A percentile compares a stretch with the other conserved stretches of the same genome.
Conservation (phyloP, 1,140 invertebrate species). For the Babylonia areolata region DNA sequence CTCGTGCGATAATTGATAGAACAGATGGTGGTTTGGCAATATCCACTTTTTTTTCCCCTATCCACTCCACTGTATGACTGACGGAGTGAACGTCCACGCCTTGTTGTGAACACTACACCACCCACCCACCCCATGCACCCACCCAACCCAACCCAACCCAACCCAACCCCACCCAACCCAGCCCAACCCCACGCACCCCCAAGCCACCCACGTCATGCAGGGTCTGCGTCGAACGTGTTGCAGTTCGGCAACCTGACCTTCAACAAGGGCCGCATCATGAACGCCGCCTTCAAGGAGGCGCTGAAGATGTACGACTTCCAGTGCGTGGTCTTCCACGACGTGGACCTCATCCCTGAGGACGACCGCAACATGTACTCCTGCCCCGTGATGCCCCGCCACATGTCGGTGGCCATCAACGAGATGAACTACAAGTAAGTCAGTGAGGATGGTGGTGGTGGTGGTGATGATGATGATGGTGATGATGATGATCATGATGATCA, state of each 20-base stretch:
- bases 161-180: not conserved
- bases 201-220: too few species aligned
- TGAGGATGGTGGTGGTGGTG: not conserved
- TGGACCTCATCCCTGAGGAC: conserved; percentile 94
- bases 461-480: not conserved
- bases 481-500: not conserved
- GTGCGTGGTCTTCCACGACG: conserved; percentile 96
- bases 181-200: not conserved
- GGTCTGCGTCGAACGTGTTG: conserved; percentile 77
- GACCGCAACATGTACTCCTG: conserved; percentile 92
- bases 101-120: not conserved
- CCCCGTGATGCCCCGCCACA: conserved; percentile 91
- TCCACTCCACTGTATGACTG: too few species aligned
- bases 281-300: conserved; percentile 91
- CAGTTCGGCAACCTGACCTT: conserved; percentile 81
- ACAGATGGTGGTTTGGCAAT: too few species aligned
- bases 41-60: too few species aligned
- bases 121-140: not conserved
- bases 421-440: conserved; percentile 91
- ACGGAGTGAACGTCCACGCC: too few species aligned
- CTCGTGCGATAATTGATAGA: too few species aligned
- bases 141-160: not conserved
- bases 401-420: conserved; percentile 95
- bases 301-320: conserved; percentile 83
- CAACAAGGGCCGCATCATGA: conserved; percentile 95